These are phyloP conservation scores for Serilophus lunatus DNA, from an alignment of 2,113 vertebrate genomes.

Conservation along the genomic window DNA sequence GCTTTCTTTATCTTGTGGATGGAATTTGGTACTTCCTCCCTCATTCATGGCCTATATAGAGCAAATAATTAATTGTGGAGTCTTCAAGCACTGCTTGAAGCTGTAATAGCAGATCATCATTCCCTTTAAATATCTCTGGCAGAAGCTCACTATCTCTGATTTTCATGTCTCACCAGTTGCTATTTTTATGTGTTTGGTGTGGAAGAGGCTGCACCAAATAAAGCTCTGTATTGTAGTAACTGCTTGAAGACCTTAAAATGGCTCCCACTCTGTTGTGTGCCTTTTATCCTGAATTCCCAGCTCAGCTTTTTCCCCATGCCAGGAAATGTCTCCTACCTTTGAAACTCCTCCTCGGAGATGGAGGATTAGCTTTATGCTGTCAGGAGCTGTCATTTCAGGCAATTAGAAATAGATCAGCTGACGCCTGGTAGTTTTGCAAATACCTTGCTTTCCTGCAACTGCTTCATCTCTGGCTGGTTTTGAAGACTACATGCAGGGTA, in stretches of 20 bases:
- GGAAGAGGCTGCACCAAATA: conserved; percentile 8
- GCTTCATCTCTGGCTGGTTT: background rate
- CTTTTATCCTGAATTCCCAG: conserved; percentile 20
- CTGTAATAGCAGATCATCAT: background rate
- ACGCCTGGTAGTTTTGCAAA: background rate
- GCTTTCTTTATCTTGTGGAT: background rate
- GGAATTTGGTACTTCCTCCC: background rate
- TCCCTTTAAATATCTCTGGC: conserved; percentile 8
- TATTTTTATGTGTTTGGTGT: background rate
- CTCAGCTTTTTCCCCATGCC: background rate
- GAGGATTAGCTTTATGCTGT: background rate
- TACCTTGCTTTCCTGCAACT: background rate
- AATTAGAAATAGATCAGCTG: conserved; percentile 17
- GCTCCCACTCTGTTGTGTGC: background rate
- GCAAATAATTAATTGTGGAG: background rate
- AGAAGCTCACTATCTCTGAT: background rate
- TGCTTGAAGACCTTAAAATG: conserved; percentile 18
- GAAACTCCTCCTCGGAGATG: conserved; percentile 8
- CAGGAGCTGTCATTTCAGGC: conserved; percentile 17
- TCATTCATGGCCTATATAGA: background rate
- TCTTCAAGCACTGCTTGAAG: background rate
- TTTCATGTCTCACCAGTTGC: conserved; percentile 35
- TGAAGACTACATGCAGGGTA: background rate
- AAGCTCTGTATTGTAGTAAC: background rate
- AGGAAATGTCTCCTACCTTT: background rate